Conservation (phyloP, 1,140 invertebrate genomes). For the Brachionus koreanus region DNA sequence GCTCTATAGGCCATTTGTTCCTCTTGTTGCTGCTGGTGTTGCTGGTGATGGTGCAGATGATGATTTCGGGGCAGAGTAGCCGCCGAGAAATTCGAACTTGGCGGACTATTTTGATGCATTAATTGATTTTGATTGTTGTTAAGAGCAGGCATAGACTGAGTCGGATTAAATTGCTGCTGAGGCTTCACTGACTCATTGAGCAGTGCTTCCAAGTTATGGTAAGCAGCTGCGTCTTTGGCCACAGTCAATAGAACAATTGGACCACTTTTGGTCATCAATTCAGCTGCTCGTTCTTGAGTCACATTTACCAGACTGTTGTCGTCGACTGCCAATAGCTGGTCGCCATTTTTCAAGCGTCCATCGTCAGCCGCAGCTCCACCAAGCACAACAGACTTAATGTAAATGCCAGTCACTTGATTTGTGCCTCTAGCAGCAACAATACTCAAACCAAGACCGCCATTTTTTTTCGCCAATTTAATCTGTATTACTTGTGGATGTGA, state of each 20-base stretch:
- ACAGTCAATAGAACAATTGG: constrained; percentile 33
- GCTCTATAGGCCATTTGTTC: not conserved
- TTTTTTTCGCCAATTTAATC: constrained; percentile 39
- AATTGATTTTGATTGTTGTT: not conserved
- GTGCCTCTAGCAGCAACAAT: constrained; percentile 65
- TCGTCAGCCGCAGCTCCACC: constrained; percentile 86
- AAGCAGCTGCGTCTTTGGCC: constrained; percentile 39
- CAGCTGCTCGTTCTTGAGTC: constrained; percentile 72
- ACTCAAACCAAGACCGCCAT: constrained; percentile 38
- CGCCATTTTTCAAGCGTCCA: constrained; percentile 88
- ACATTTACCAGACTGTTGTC: constrained; percentile 92
- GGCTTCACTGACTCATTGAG: not conserved
- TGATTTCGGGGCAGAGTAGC: constrained; percentile 35
- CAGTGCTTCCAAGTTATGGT: constrained; percentile 20
- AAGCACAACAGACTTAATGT: constrained; percentile 93
- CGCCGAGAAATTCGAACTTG: not conserved
- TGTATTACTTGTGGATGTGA: not conserved
- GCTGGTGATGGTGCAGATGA: constrained; percentile 36
- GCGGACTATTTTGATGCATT: not conserved
- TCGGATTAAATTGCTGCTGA: not conserved
- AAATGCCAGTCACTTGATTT: constrained; percentile 86
- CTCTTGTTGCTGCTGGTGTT: not conserved
- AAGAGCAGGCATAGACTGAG: not conserved
- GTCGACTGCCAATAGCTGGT: constrained; percentile 94
- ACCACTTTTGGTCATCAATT: constrained; percentile 17